Evolutionary conservation across 2,888 invertebrate species (phyloP).

Genomic region (Lycia hirtaria): DNA sequence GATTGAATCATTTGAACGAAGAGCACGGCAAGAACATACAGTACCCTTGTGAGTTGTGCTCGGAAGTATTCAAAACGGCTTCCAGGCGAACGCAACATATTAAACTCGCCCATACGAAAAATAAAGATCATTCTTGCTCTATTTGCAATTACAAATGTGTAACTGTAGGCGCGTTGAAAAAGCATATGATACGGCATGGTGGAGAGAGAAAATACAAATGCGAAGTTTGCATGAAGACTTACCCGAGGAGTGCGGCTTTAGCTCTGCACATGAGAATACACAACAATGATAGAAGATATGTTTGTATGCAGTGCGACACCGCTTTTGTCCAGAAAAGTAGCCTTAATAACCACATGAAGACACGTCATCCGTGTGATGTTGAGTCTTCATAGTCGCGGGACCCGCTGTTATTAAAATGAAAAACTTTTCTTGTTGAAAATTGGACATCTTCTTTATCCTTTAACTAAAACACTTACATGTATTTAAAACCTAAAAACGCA

Average conservation of each 20-base stretch:
- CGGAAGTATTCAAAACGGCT: constrained; percentile 67
- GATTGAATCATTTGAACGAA: constrained; percentile 62
- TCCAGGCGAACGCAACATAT: constrained; percentile 71
- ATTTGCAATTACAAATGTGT: constrained; percentile 64
- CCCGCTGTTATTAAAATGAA: neutral
- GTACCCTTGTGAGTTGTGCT: constrained; percentile 68
- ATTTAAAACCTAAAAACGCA: neutral
- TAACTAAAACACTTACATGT: neutral
- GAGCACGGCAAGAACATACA: constrained; percentile 64
- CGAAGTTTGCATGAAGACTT: constrained; percentile 75
- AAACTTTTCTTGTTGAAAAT: neutral
- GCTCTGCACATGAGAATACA: constrained; percentile 74
- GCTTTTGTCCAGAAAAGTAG: constrained; percentile 77
- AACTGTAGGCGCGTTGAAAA: constrained; percentile 58
- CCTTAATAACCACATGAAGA: constrained; percentile 69
- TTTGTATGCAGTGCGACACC: constrained; percentile 71
- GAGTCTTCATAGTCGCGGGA: neutral
- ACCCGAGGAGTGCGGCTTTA: constrained; percentile 64
- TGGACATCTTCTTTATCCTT: neutral
- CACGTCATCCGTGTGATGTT: constrained; percentile 62
- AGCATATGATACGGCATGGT: constrained; percentile 67
- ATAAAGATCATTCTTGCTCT: constrained; percentile 61
- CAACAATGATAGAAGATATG: constrained; percentile 74
- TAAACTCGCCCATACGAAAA: constrained; percentile 62
- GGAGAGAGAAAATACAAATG: constrained; percentile 69